Conservation (phyloP, 2,113 vertebrate genomes). For the Corythaixoides concolor region DNA sequence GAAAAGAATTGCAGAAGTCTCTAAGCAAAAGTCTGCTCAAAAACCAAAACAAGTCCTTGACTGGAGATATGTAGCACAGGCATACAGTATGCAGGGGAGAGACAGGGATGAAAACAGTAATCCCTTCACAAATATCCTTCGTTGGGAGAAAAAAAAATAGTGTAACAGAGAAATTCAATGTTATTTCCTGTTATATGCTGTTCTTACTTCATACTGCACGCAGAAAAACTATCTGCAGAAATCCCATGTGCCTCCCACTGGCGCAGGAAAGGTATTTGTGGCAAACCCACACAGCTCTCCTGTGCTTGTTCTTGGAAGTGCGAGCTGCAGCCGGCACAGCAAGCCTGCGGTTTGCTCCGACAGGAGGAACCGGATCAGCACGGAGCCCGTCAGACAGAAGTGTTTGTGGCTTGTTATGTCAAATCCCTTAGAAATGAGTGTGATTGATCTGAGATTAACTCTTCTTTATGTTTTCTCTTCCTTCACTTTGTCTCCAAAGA, state of each 20-base stretch:
- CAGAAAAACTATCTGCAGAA: background rate
- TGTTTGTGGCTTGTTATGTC: background rate
- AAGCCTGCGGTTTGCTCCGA: background rate
- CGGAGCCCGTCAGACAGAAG: background rate
- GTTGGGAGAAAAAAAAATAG: background rate
- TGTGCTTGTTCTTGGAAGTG: fast-evolving
- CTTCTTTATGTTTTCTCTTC: background rate
- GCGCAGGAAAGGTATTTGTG: background rate
- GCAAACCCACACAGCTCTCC: background rate
- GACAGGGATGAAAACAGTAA: background rate
- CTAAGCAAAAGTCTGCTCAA: background rate
- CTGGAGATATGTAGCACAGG: background rate
- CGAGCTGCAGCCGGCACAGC: background rate
- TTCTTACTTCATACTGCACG: background rate
- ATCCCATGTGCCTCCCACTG: background rate
- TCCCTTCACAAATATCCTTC: background rate
- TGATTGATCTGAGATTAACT: background rate
- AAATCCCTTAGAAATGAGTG: background rate
- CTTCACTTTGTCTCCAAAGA: background rate
- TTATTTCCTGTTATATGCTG: background rate
- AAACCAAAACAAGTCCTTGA: background rate
- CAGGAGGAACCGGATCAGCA: fast-evolving
- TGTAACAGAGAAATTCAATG: background rate
- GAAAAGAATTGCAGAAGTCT: background rate
- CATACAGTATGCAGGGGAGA: background rate